A percentile compares a stretch with the other conserved stretches of the same genome.
Evolutionary conservation across 2,113 vertebrate species (phyloP).

Genomic region (Ariopsis seemanni): DNA sequence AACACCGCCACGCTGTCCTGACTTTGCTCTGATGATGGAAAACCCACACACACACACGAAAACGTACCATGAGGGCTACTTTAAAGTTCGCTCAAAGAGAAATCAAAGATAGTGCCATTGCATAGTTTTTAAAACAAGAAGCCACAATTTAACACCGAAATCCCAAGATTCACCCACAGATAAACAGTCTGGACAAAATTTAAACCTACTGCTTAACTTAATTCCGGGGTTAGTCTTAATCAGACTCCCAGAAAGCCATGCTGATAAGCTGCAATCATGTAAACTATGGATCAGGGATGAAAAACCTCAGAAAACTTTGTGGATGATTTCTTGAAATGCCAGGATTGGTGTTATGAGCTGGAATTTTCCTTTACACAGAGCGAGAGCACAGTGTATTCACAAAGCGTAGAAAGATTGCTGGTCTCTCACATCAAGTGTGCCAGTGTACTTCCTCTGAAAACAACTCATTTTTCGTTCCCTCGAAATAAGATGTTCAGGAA

Average conservation of each 20-base stretch:
- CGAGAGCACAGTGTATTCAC: background rate
- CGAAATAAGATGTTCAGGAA: background rate
- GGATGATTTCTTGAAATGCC: background rate
- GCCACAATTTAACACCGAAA: constrained; percentile 27
- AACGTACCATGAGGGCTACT: constrained; percentile 33
- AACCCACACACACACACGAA: constrained; percentile 56
- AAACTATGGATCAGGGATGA: background rate
- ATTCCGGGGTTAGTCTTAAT: background rate
- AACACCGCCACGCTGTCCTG: constrained; percentile 92
- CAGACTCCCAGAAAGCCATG: constrained; percentile 12
- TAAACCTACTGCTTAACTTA: background rate
- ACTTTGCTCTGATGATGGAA: constrained; percentile 83
- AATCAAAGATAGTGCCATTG: background rate
- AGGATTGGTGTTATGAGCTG: background rate
- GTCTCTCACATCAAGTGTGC: background rate
- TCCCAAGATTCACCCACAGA: constrained; percentile 21
- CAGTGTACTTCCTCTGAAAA: background rate
- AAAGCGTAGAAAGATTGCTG: background rate
- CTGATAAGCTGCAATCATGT: background rate
- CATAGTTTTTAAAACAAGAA: background rate
- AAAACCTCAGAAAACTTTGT: background rate
- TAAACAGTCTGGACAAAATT: background rate
- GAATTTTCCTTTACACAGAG: background rate
- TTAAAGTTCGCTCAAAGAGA: background rate
- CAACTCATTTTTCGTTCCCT: background rate